Evolutionary conservation across 2,888 invertebrate species (phyloP), one percentile per base, ranked within the genome.

Genomic region (Norana najaformis): DNA sequence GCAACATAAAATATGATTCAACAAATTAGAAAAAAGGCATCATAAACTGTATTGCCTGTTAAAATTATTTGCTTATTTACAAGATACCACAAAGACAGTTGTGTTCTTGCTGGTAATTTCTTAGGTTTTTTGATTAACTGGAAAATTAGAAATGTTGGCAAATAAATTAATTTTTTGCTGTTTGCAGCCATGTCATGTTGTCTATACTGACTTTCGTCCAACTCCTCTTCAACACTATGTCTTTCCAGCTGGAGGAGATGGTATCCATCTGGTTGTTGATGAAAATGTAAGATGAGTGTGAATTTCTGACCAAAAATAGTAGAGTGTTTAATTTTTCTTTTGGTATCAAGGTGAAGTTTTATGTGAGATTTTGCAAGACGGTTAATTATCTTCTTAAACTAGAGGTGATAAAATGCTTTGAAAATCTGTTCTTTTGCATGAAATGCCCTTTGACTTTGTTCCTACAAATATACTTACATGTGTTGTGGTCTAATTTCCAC

Each of bases 221-320:
- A 98, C 98, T 0, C 99, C 99, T 0, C 96, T 99, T 91, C 99
- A 99, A 95, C 99, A 99, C 95, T 99, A 98, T 94, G 97, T 99
- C 91, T 99, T 98, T 95, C 99, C 99, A 0, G 97, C 97, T 35
- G 99, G 99, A 1, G 98, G 98, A 0, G 98, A 98, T 95, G 96
- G 96, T 6, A 97, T 99, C 93, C 98, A 99, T 95, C 96, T 99
- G 93, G 98, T 99, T 89, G 98, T 98, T 0, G 98, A 98, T 95
- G 98, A 98, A 95, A 96, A 96, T 95, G 97, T 94, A 92, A 93
- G 93, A 92, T 38, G n/a, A 37, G 18, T 39, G 35, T 0, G n/a
- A 37, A 89, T 36, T 30, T 11, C 36, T 41, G 18, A 35, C n/a
- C 53, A 34, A 37, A 39, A 18, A 53, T 82, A 23, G 38, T 37